Conservation (phyloP, 30 jellyfish, hydroid and myxozoan genomes). For the Aurelia sp. region DNA sequence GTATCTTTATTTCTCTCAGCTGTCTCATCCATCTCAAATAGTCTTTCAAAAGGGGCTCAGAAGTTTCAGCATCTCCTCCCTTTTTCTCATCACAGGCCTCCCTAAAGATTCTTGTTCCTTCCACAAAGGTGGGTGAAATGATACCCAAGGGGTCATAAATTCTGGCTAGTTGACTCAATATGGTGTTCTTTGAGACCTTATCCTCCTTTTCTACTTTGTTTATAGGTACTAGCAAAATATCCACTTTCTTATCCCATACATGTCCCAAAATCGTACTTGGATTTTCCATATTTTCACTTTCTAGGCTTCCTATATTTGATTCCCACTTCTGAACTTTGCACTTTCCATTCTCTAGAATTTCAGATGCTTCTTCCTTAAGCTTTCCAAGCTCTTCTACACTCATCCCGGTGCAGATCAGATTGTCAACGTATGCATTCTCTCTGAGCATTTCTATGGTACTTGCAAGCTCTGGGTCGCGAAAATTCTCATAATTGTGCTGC, state of each 20-base stretch:
- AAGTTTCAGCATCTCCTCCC: constrained; percentile 21
- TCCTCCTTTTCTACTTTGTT: background rate
- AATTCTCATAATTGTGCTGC: constrained; percentile 6
- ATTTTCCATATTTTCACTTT: constrained; percentile 16
- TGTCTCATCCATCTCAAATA: constrained; percentile 29
- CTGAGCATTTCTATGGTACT: background rate
- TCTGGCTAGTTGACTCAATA: background rate
- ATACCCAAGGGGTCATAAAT: constrained; percentile 48
- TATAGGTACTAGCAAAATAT: background rate
- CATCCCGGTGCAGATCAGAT: constrained; percentile 3
- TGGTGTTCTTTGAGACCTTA: constrained; percentile 1
- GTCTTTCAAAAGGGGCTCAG: constrained; percentile 14
- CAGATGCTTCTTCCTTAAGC: background rate
- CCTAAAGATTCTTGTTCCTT: constrained; percentile 59
- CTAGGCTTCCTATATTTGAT: constrained; percentile 12
- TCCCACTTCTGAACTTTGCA: constrained; percentile 33
- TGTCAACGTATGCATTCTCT: constrained; percentile 21
- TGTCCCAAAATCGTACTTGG: constrained; percentile 16
- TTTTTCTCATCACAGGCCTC: constrained; percentile 38
- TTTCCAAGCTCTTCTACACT: background rate
- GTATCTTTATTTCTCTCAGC: constrained; percentile 52
- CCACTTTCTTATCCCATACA: constrained; percentile 11
- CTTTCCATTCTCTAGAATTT: constrained; percentile 17
- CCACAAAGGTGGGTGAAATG: constrained; percentile 24
- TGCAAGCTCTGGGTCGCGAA: background rate